Percentiles rank a stretch among this genome's conserved stretches.
phyloP scores from a whole-genome alignment of 1,140 invertebrate species.

The Ptiloglossa arizonensis region DNA sequence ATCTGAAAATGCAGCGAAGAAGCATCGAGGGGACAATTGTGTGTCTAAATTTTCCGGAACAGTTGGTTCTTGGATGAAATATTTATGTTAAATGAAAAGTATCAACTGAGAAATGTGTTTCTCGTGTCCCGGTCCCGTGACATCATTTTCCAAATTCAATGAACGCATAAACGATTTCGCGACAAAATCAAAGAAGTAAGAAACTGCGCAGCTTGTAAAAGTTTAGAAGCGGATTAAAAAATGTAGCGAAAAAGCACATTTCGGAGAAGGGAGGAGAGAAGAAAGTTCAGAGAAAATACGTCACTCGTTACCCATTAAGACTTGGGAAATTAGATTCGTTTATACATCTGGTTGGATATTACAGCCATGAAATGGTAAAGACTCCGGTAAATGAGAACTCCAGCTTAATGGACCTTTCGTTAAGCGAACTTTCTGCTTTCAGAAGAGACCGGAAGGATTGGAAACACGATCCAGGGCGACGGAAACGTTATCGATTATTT shows the following conservation, averaged over 20 bases:
- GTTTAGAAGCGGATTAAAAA: neutral
- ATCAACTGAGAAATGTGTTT: too few species aligned
- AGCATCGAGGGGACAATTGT: too few species aligned
- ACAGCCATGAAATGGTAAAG: constrained; percentile 24
- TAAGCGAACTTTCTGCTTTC: constrained; percentile 32
- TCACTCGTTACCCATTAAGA: constrained; percentile 11
- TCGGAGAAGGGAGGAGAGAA: neutral
- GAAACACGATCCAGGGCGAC: neutral
- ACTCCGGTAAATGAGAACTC: constrained; percentile 30
- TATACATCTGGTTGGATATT: constrained; percentile 39
- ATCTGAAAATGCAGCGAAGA: neutral
- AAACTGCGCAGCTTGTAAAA: neutral
- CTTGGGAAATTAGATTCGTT: constrained; percentile 34
- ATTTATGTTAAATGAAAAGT: too few species aligned
- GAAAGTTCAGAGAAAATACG: neutral
- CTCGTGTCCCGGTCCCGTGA: too few species aligned
- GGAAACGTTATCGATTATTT: constrained; percentile 22
- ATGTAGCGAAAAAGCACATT: too few species aligned
- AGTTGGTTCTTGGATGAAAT: too few species aligned
- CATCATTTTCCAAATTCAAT: neutral
- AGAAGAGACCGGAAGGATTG: constrained; percentile 1
- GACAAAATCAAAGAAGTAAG: too few species aligned
- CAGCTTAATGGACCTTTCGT: constrained; percentile 32
- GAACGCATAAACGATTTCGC: neutral
- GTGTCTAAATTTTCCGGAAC: too few species aligned